Evolutionary conservation across 2,888 invertebrate species (phyloP), one percentile per base, ranked within the genome.

Genomic region (Drosophila barbarae): DNA sequence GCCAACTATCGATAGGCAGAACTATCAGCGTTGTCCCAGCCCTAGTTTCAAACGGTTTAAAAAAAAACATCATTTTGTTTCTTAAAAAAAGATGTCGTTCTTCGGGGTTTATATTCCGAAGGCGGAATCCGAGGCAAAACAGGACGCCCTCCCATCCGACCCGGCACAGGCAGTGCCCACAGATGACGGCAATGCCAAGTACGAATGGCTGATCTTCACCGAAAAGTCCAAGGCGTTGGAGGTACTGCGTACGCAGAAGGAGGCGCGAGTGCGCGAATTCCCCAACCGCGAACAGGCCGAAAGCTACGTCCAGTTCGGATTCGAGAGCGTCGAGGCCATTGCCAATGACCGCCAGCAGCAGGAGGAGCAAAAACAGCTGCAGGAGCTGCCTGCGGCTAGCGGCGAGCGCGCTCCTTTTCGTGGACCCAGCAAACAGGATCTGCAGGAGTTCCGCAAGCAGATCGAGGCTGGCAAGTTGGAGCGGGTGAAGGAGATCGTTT

Each of bases 201-300:
- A 18, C 18, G 13, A 46, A 1, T 30, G 21, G 46, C 68, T 81
- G 52, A 93, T 95, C 0, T 95, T 93, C 86, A 90, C 91, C 59
- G 93, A 95, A 72, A 95, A 94, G 88, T 86, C 88, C 0, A 93
- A 94, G 86, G 96, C 96, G 0, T 87, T 97, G 63, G 93, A 93
- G 80, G 88, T 94, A 51, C 92, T 95, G n/a, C 94, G 94, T 71
- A 92, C 93, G 66, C 92, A 93, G 86, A 95, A 95, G 86, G 93
- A 93, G 47, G 93, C 95, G 0, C 91, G 97, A 64, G 93, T 97
- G 78, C 97, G 96, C 86, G 92, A 93, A 2, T 97, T 97, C 85
- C 92, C 91, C 58, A 93, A 91, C 69, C 91, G 91, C 52, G 92
- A 93, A 71, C 96, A 96, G 85, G 97, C 97, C 0, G 90, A 92